Percentiles rank a stretch among this genome's conserved stretches.
Evolutionary conservation across 2,113 vertebrate genomes (phyloP).

Genomic region (Nyctibius bracteatus): DNA sequence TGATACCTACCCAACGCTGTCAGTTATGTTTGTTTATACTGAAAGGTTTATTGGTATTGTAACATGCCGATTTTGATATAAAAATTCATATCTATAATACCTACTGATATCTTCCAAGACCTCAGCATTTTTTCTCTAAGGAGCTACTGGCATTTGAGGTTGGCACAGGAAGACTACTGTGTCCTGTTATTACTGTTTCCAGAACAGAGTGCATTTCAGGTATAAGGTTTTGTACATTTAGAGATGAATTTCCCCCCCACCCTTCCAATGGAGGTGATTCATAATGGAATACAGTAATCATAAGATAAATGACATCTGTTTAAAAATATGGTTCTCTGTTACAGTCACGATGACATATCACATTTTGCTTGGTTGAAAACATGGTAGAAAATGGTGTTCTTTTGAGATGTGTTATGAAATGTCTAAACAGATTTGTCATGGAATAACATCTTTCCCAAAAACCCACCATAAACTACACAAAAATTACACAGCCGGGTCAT

Average conservation of each 20-base stretch:
- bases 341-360: conserved; percentile 61
- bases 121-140: conserved; percentile 46
- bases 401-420: conserved; percentile 64
- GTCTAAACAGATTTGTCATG: conserved; percentile 57
- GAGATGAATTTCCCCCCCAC: not conserved
- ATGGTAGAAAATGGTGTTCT: conserved; percentile 56
- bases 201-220: conserved; percentile 38
- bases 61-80: conserved; percentile 16
- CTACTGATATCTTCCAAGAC: not conserved
- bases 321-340: conserved; percentile 67
- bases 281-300: conserved; percentile 59
- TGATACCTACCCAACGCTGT: conserved; percentile 13
- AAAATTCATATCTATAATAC: conserved; percentile 10
- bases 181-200: not conserved
- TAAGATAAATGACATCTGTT: conserved; percentile 70
- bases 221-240: conserved; percentile 30
- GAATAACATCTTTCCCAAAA: conserved; percentile 13
- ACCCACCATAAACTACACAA: conserved; percentile 5
- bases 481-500: conserved; percentile 47
- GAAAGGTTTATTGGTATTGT: not conserved
- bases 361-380: conserved; percentile 68
- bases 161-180: conserved; percentile 4
- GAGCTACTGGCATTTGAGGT: conserved; percentile 32
- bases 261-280: conserved; percentile 43
- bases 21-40: conserved; percentile 55